Conservation (phyloP, 2,888 invertebrate species). For the Pegoplata infirma region DNA sequence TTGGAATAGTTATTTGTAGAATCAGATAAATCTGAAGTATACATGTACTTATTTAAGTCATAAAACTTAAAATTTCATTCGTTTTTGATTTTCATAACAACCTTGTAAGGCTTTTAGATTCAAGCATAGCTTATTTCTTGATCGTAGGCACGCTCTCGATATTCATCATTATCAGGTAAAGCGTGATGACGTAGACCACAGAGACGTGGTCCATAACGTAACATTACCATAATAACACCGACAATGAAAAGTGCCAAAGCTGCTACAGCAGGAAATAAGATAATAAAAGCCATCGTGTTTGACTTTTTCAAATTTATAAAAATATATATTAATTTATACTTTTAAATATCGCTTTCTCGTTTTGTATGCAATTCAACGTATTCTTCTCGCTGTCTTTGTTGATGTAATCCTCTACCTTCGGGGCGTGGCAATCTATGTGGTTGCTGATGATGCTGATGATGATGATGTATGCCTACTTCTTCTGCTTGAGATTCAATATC, state of each 20-base stretch:
- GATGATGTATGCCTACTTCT: constrained; percentile 69
- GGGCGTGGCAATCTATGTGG: constrained; percentile 72
- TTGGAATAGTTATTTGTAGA: no score
- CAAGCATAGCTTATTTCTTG: constrained; percentile 77
- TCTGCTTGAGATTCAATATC: constrained; percentile 71
- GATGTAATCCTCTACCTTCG: constrained; percentile 73
- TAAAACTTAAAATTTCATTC: no score
- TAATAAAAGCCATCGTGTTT: constrained; percentile 83
- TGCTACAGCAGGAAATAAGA: constrained; percentile 88
- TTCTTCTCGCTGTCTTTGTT: constrained; percentile 77
- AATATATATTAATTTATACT: not conserved
- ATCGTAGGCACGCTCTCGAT: constrained; percentile 80
- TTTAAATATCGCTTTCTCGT: constrained; percentile 89
- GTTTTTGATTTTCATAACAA: no score
- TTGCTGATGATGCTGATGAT: constrained; percentile 37
- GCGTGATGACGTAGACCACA: constrained; percentile 86
- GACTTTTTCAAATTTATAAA: constrained; percentile 61
- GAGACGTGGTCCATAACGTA: constrained; percentile 86
- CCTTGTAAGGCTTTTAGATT: constrained; percentile 20
- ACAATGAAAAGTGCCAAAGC: constrained; percentile 86
- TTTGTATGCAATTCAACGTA: constrained; percentile 83
- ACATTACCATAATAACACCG: constrained; percentile 85
- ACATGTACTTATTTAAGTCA: no score
- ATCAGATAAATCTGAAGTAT: no score
- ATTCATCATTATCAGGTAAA: constrained; percentile 82